Percentiles rank a stretch among this genome's conserved stretches.
Conservation (phyloP, 2,797 vertebrate species). For the Fistularia commersonii region DNA sequence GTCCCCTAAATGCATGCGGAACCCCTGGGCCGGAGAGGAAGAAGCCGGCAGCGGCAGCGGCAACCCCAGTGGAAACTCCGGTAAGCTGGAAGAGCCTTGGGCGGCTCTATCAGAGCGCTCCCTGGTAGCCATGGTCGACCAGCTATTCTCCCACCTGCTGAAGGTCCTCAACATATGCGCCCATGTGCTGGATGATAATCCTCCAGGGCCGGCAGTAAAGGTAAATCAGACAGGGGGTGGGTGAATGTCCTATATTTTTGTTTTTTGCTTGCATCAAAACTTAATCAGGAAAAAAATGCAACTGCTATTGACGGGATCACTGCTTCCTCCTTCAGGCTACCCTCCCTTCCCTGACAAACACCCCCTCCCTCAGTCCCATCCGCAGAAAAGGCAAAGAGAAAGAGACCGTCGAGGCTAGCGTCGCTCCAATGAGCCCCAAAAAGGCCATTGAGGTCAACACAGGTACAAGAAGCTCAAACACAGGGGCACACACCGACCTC, state of each 20-base stretch:
- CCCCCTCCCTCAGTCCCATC: conserved; percentile 94
- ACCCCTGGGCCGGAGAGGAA: conserved; percentile 87
- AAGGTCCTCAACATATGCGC: conserved; percentile 95
- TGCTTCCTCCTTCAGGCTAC: conserved; percentile 75
- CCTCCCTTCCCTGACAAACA: conserved; percentile 89
- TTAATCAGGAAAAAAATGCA: too few relatives aligned
- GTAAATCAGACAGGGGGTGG: conserved; percentile 47
- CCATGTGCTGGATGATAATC: conserved; percentile 90
- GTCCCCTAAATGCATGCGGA: conserved; percentile 89
- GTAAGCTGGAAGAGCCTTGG: conserved; percentile 91
- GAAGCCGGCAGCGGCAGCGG: conserved; percentile 70
- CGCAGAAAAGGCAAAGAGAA: conserved; percentile 94
- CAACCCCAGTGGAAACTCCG: conserved; percentile 44
- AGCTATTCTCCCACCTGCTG: conserved; percentile 91
- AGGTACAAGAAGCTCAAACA: conserved; percentile 64
- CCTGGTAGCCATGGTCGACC: conserved; percentile 88
- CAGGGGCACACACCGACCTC: background rate
- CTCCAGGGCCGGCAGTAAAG: conserved; percentile 90
- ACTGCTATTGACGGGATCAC: background rate
- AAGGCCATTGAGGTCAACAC: conserved; percentile 83
- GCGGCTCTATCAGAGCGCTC: conserved; percentile 84
- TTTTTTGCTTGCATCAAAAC: background rate
- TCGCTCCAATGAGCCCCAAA: conserved; percentile 90
- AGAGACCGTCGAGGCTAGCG: conserved; percentile 77
- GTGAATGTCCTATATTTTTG: background rate